phyloP scores from a whole-genome alignment of 92 coral and sea anemone genomes.

The Porites lobata region DNA sequence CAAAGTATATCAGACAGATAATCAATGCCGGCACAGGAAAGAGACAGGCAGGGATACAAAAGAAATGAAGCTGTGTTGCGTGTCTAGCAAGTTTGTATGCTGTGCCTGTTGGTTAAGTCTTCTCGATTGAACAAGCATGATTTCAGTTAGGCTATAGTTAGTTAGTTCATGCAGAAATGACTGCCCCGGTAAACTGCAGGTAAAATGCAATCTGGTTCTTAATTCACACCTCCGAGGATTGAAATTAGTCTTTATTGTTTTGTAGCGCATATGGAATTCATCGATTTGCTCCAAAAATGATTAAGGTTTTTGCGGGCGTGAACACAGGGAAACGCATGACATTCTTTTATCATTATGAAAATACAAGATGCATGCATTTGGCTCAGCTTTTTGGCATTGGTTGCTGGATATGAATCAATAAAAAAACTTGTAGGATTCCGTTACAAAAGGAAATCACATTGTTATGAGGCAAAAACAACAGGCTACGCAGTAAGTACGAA shows the following conservation, averaged over 20 bases:
- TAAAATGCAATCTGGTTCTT: background rate
- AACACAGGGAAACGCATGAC: slow-evolving; percentile 21
- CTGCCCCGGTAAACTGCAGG: background rate
- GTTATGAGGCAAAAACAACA: background rate
- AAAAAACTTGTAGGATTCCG: background rate
- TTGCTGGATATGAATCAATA: background rate
- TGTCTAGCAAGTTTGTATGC: no score
- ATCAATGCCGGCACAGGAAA: no score
- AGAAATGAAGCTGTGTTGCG: no score
- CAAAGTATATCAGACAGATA: no score
- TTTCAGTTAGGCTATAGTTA: no score
- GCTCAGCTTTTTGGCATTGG: background rate
- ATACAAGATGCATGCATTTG: slow-evolving; percentile 30
- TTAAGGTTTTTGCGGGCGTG: slow-evolving; percentile 26
- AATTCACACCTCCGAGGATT: background rate
- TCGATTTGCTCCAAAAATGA: slow-evolving; percentile 13
- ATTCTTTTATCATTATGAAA: slow-evolving; percentile 25
- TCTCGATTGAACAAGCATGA: no score
- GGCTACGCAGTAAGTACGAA: no score
- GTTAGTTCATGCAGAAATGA: background rate
- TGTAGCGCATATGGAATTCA: slow-evolving; percentile 47
- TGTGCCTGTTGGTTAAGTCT: no score
- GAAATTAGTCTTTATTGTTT: slow-evolving; percentile 20
- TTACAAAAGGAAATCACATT: background rate
- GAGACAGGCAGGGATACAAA: no score